Evolutionary conservation across 2,797 vertebrate species (phyloP).

Genomic region (Arctocebus calabarensis): DNA sequence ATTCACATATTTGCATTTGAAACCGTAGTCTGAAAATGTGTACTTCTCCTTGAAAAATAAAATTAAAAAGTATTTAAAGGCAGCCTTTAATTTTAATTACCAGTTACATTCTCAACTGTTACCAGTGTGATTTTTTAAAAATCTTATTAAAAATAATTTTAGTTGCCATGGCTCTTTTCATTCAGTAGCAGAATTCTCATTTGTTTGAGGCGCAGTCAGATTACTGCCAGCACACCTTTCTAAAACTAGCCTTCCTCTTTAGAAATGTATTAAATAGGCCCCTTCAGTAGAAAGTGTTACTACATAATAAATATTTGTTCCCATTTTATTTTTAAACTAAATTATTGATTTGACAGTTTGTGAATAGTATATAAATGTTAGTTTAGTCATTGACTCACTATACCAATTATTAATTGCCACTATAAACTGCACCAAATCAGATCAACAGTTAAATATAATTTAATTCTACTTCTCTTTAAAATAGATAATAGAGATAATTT

Average conservation of each 20-base stretch:
- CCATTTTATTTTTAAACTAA: conserved; percentile 73
- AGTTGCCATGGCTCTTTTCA: conserved; percentile 46
- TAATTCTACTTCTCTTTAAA: conserved; percentile 61
- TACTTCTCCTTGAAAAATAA: conserved; percentile 67
- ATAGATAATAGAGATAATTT: conserved; percentile 62
- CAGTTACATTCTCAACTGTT: conserved; percentile 72
- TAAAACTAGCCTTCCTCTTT: conserved; percentile 62
- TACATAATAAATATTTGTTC: conserved; percentile 64
- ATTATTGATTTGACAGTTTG: conserved; percentile 65
- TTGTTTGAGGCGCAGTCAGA: conserved; percentile 54
- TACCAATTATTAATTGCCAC: conserved; percentile 59
- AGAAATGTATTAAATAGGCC: conserved; percentile 61
- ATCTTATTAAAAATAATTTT: conserved; percentile 73
- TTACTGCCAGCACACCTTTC: conserved; percentile 66
- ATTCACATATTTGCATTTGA: conserved; percentile 40
- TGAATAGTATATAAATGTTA: conserved; percentile 57
- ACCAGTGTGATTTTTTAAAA: conserved; percentile 62
- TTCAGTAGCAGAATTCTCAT: conserved; percentile 57
- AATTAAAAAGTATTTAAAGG: neutral
- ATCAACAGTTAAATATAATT: conserved; percentile 35
- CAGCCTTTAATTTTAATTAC: conserved; percentile 42
- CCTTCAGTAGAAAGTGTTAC: conserved; percentile 69
- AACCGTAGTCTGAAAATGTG: conserved; percentile 52
- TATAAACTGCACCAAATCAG: conserved; percentile 53
- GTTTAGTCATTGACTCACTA: conserved; percentile 53